Percentiles rank a stretch among this genome's conserved stretches.
Conservation (phyloP, 2,113 vertebrate species). For the Tachysurus vachellii region DNA sequence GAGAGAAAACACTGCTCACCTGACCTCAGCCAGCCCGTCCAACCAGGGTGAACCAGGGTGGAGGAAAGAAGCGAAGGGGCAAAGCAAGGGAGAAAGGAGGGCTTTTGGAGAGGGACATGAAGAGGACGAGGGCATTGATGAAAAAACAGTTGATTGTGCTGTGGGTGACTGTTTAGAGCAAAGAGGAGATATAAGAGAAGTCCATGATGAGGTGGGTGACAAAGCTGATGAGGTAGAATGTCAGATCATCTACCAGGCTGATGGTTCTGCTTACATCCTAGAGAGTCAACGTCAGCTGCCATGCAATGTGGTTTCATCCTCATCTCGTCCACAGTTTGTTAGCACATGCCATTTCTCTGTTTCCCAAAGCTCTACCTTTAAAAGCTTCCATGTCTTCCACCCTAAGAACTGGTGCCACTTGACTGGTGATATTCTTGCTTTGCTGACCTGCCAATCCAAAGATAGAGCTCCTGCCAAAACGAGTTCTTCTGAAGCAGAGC, state of each 20-base stretch:
- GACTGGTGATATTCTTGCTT: constrained; percentile 86
- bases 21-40: constrained; percentile 31
- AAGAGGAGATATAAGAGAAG: constrained; percentile 66
- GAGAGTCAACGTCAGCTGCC: constrained; percentile 82
- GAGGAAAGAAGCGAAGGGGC: constrained; percentile 69
- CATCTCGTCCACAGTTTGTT: constrained; percentile 81
- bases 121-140: constrained; percentile 25
- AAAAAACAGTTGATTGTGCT: constrained; percentile 37
- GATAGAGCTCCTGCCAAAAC: constrained; percentile 75
- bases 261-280: constrained; percentile 85
- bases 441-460: constrained; percentile 91
- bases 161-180: constrained; percentile 73
- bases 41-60: constrained; percentile 53
- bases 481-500: constrained; percentile 77
- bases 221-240: constrained; percentile 82
- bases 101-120: constrained; percentile 71
- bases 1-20: constrained; percentile 47
- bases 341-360: constrained; percentile 90
- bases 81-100: constrained; percentile 68
- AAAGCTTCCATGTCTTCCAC: constrained; percentile 90
- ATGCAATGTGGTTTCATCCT: constrained; percentile 59
- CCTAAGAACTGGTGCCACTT: constrained; percentile 88
- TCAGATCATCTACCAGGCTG: constrained; percentile 85
- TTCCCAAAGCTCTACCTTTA: constrained; percentile 85
- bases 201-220: constrained; percentile 75